phyloP scores from a whole-genome alignment of 1,140 invertebrate species.

The Cotesia glomerata region DNA sequence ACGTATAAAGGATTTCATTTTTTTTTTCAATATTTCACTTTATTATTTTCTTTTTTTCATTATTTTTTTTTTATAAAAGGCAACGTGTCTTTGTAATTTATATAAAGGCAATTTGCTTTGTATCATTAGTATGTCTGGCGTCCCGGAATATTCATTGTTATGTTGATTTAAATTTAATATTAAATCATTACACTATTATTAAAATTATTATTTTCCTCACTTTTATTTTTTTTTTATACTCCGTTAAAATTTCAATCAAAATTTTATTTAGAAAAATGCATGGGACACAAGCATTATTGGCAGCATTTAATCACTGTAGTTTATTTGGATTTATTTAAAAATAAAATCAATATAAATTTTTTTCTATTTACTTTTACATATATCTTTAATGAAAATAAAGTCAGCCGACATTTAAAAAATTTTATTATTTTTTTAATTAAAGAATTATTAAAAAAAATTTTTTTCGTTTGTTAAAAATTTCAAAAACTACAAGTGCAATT shows the following conservation, averaged over 20 bases:
- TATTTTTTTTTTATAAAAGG: constrained; percentile 58
- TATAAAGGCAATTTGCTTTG: constrained; percentile 63
- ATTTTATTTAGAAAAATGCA: constrained; percentile 39
- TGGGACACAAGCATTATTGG: constrained; percentile 61
- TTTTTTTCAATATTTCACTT: constrained; percentile 43
- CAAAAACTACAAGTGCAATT: constrained; percentile 32
- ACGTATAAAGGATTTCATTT: constrained; percentile 51
- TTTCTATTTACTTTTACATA: too few relatives aligned
- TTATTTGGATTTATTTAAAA: not conserved
- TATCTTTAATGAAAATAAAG: too few relatives aligned
- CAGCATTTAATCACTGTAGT: constrained; percentile 37
- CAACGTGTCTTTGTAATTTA: constrained; percentile 61
- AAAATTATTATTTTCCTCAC: constrained; percentile 13
- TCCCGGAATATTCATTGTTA: constrained; percentile 38
- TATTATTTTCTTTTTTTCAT: constrained; percentile 34
- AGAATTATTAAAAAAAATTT: too few relatives aligned
- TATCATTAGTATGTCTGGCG: constrained; percentile 61
- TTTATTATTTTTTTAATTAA: not conserved
- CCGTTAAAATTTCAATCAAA: constrained; percentile 2
- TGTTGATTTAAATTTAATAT: constrained; percentile 9
- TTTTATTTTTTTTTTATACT: constrained; percentile 18
- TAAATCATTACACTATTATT: constrained; percentile 18
- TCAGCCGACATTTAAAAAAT: too few relatives aligned
- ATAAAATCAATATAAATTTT: too few relatives aligned
- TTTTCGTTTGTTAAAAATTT: constrained; percentile 28